Conservation (phyloP, 1,140 invertebrate genomes). For the Drusus annulatus region DNA sequence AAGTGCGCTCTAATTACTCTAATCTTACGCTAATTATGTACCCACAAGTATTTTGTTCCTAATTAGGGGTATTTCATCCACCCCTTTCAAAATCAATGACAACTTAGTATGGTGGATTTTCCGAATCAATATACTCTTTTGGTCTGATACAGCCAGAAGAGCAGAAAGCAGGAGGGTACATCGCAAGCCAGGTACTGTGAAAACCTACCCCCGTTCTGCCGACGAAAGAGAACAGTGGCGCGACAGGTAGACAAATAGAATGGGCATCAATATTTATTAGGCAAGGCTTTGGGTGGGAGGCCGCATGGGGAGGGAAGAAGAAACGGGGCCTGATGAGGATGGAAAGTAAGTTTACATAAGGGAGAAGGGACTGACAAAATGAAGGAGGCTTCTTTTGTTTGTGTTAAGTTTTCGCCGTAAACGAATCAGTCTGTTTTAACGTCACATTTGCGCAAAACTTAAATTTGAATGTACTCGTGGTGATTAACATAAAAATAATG, state of each 20-base stretch:
- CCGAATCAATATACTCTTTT: constrained; percentile 57
- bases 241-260: constrained; percentile 60
- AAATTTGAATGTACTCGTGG: no score
- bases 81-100: constrained; percentile 30
- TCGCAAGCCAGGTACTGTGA: neutral
- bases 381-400: constrained; percentile 29
- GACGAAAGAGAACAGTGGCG: constrained; percentile 35
- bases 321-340: constrained; percentile 51
- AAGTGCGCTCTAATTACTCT: no score
- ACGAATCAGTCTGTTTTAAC: neutral
- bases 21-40: no score
- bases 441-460: no score
- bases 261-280: constrained; percentile 60
- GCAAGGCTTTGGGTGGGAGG: constrained; percentile 39
- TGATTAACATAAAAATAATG: no score
- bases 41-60: no score
- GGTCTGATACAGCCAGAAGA: constrained; percentile 54
- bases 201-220: neutral
- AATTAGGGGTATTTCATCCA: no score
- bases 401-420: neutral
- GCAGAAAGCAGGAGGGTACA: neutral
- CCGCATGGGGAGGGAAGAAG: constrained; percentile 29
- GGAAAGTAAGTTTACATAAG: neutral
- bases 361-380: constrained; percentile 34
- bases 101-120: constrained; percentile 51